Evolutionary conservation across 2,797 vertebrate species (phyloP), one percentile per base, ranked within the genome.

Genomic region (Gymnocypris eckloni): DNA sequence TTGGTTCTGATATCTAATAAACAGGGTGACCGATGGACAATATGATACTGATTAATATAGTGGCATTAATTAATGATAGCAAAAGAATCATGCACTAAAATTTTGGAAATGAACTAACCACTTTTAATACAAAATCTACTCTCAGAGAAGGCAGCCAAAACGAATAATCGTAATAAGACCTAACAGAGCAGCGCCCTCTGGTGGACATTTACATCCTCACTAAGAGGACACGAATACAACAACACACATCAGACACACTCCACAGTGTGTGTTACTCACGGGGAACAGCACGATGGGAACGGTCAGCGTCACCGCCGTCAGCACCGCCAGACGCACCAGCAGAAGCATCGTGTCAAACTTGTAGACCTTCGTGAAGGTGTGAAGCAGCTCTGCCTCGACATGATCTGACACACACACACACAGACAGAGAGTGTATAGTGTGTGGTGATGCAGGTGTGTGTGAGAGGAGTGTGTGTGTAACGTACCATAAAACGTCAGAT

Each of bases 251-350:
- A 43, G 41, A 61, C 15, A 25, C 59, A 20, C 41, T 59, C 69
- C 59, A 54, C 15, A 43, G 73, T 16, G n/a, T 73, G 43, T 73
- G 59, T 48, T 93, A 98, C 98, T 98, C 91, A 99, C 98, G 0
- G 98, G 98, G 81, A 99, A 99, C 20, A 99, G 95, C 81, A 99
- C 98, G 25, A 99, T 97, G 87, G 98, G 98, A 64, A 99, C 98
- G 0, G 98, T 99, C 84, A 99, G 92, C 0, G 96, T 99, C 41
- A 99, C 98, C 0, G 98, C 98, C 3, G 98, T 96, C 87, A 99
- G 95, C 33, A 99, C 98, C 0, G 98, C 98, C 91, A 99, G 70
- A 39, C 98, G 98, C 78, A 99, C 98, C 90, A 98, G 83, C 90
- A 98, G 95, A 86, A 99, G 90, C 89, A 97, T 90, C 0, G 95